Evolutionary conservation across 1,140 invertebrate genomes (phyloP).

Genomic region (Pseudomyrmex dendroicus): DNA sequence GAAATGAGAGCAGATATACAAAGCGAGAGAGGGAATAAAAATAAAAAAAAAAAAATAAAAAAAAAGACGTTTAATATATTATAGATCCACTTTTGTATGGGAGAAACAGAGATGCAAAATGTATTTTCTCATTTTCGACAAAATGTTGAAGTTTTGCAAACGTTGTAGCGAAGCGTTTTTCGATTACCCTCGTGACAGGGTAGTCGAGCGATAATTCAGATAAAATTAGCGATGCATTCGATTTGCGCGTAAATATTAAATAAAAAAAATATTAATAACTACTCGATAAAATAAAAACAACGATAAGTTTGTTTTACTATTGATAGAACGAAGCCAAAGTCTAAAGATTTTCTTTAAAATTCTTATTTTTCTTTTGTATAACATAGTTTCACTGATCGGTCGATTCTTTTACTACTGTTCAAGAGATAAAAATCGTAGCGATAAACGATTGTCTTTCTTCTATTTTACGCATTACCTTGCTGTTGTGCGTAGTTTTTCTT

Average conservation of each 20-base stretch:
- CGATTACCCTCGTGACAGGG: not conserved
- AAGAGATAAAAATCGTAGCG: too few species aligned
- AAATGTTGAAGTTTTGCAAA: conserved; percentile 20
- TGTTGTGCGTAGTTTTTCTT: conserved; percentile 7
- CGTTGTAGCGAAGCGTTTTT: not conserved
- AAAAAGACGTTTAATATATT: conserved; percentile 58
- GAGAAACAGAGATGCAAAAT: conserved; percentile 69
- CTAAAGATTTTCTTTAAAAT: not conserved
- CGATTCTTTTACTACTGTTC: not conserved
- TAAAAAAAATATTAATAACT: not conserved
- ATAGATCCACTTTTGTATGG: conserved; percentile 73
- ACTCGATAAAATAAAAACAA: not conserved
- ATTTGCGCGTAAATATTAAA: conserved; percentile 12
- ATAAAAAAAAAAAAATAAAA: conserved; percentile 35
- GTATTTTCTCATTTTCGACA: conserved; percentile 80
- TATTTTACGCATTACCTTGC: not conserved
- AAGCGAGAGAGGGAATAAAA: conserved; percentile 17
- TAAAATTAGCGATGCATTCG: not conserved
- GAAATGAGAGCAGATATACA: conserved; percentile 6
- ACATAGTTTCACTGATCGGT: not conserved
- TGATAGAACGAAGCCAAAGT: not conserved
- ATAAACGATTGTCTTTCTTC: not conserved
- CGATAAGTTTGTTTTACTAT: conserved; percentile 8
- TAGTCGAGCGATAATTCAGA: conserved; percentile 3
- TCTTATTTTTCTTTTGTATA: not conserved